Evolutionary conservation across 1,140 invertebrate species (phyloP), one percentile per base, ranked within the genome.

Genomic region (Magallana ariakensis): DNA sequence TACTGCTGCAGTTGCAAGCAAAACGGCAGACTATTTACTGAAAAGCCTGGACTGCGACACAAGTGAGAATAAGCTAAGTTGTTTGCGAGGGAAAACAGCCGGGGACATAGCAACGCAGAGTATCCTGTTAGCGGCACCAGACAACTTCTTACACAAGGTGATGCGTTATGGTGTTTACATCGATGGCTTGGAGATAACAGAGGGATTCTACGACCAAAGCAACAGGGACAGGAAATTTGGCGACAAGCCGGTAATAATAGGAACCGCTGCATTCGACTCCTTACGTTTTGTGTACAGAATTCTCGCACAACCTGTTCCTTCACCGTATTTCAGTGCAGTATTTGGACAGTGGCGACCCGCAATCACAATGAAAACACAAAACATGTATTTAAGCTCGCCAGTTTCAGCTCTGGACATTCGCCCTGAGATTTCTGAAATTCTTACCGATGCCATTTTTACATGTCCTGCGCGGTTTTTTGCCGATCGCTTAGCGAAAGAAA

Each of bases 381-480:
- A 26, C 8, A 13, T 75, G 66, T 75, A 75, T 5, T 1, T 33
- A 10, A 26, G 9, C 9, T 75, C 66, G 22, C 66, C 66, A 26
- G 4, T 11, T 13, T 75, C 66, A 1, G 13, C 19, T 13, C 13
- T 3, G 9, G 66, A 75, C 22, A 75, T 75, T 13, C 66, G 66
- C 0, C 66, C 66, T 11, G 66, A 75, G 22, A 75, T 75, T 10
- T 8, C 19, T 13, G 22, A 75, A 3, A 1, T 75, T 26, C 9
- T 75, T 2, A 75, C 66, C 9, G 66, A 75, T 13, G 66, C 22
- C 22, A 33, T 75, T 10, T 75, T 75, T 11, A 75, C 66, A 22
- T 75, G 66, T 26, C 66, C 66, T 3, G 66, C 66, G 9, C 66
- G 66, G 6, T 75, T 75, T 11, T 26, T 75, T 75, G 66, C 66